Percentiles rank a stretch among this genome's conserved stretches.
These are phyloP conservation scores for Vesta saturnalis DNA, from an alignment of 2,888 invertebrate genomes.

Conservation along the genomic window DNA sequence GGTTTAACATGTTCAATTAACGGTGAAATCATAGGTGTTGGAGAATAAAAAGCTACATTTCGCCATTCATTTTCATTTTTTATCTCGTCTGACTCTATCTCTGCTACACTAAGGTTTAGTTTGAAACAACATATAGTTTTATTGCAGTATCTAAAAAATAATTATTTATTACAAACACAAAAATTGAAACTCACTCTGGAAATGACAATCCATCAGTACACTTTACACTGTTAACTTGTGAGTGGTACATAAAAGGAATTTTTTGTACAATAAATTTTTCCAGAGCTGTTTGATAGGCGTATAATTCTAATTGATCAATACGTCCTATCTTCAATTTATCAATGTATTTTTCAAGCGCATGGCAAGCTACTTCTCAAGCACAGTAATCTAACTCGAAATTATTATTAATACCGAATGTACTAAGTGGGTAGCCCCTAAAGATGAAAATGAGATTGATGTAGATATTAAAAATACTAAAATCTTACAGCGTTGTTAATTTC, in stretches of 20 bases:
- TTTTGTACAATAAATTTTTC: slow-evolving; percentile 76
- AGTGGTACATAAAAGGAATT: slow-evolving; percentile 71
- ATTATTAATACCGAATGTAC: slow-evolving; percentile 65
- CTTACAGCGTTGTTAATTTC: slow-evolving; percentile 69
- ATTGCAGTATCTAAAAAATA: slow-evolving; percentile 71
- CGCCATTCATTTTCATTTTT: too few relatives aligned
- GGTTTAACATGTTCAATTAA: too few relatives aligned
- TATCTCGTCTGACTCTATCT: too few relatives aligned
- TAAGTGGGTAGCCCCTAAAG: slow-evolving; percentile 81
- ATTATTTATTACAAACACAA: background rate
- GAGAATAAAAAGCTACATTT: too few relatives aligned
- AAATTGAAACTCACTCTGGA: slow-evolving; percentile 65
- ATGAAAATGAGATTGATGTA: too few relatives aligned
- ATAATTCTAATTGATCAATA: slow-evolving; percentile 74
- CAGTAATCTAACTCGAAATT: slow-evolving; percentile 71
- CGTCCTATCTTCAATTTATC: slow-evolving; percentile 71
- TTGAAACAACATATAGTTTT: too few relatives aligned
- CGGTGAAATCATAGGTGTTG: too few relatives aligned
- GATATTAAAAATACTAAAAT: too few relatives aligned
- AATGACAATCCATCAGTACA: slow-evolving; percentile 75
- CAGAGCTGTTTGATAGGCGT: slow-evolving; percentile 85
- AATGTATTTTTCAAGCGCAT: slow-evolving; percentile 83
- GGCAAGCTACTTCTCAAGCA: slow-evolving; percentile 87
- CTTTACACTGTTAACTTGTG: slow-evolving; percentile 78
- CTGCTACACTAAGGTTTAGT: too few relatives aligned